Conservation (phyloP, 2,888 invertebrate species). For the Allolobophora icterica region DNA sequence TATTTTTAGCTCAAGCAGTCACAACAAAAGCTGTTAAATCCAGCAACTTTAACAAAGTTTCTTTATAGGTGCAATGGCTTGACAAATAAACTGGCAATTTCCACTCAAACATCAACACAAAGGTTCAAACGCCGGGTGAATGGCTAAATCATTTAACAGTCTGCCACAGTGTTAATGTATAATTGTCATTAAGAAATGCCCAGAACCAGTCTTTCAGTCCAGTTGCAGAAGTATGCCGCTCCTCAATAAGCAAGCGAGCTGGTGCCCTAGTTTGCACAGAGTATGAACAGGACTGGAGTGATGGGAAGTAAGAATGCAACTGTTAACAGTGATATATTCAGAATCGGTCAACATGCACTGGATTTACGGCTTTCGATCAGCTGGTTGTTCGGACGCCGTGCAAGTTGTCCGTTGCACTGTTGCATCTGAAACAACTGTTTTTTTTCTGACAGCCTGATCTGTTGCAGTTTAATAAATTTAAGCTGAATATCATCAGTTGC, state of each 20-base stretch:
- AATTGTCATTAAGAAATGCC: not conserved
- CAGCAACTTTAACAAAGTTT: not conserved
- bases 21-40: not conserved
- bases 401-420: not conserved
- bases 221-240: not conserved
- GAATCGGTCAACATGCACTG: not conserved
- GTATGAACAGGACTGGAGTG: not conserved
- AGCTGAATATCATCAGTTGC: not conserved
- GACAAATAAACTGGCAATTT: not conserved
- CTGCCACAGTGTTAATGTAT: not conserved
- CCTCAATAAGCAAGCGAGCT: not conserved
- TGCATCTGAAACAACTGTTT: not conserved
- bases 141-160: not conserved
- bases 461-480: not conserved
- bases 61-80: not conserved
- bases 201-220: not conserved
- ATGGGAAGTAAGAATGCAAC: not conserved
- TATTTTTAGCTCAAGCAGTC: not conserved
- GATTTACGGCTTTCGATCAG: not conserved
- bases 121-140: not conserved
- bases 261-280: not conserved
- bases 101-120: not conserved
- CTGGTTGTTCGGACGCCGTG: not conserved
- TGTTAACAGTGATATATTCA: not conserved
- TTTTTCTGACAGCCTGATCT: not conserved